These are phyloP conservation scores for Gnatocerus cornutus DNA, from an alignment of 2,888 invertebrate species.

Conservation along the genomic window DNA sequence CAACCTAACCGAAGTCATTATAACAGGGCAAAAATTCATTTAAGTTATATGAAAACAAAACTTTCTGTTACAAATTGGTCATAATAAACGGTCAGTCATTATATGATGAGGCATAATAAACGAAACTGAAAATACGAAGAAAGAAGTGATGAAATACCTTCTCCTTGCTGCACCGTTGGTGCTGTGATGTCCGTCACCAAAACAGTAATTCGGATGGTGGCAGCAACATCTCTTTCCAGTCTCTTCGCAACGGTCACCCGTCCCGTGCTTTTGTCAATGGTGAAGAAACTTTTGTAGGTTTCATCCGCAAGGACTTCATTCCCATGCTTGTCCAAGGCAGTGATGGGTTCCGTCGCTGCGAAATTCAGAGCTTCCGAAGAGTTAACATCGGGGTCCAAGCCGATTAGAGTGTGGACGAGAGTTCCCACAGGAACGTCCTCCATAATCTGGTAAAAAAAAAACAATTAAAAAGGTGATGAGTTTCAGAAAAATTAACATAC, in stretches of 20 bases:
- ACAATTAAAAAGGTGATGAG: neutral
- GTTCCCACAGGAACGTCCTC: slow-evolving; percentile 86
- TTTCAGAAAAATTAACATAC: slow-evolving; percentile 67
- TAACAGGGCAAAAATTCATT: too few species aligned
- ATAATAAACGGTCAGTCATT: too few species aligned
- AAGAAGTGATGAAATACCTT: too few species aligned
- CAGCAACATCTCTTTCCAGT: slow-evolving; percentile 80
- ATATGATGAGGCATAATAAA: too few species aligned
- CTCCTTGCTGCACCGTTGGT: slow-evolving; percentile 82
- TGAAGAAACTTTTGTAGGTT: slow-evolving; percentile 78
- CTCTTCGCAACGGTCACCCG: slow-evolving; percentile 78
- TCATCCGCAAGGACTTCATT: slow-evolving; percentile 76
- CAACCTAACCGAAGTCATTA: too few species aligned
- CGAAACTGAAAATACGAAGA: too few species aligned
- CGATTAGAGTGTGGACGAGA: slow-evolving; percentile 81
- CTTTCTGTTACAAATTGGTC: too few species aligned
- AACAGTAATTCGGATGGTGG: slow-evolving; percentile 85
- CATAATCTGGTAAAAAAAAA: slow-evolving; percentile 73
- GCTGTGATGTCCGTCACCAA: slow-evolving; percentile 89
- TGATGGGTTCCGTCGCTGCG: slow-evolving; percentile 80
- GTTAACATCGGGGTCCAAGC: slow-evolving; percentile 86
- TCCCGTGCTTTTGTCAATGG: slow-evolving; percentile 76
- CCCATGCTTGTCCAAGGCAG: slow-evolving; percentile 88
- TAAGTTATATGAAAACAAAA: too few species aligned
- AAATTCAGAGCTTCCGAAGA: slow-evolving; percentile 80